Conservation (phyloP, 2,797 vertebrate species). For the Phrynocephalus guinanensis region DNA sequence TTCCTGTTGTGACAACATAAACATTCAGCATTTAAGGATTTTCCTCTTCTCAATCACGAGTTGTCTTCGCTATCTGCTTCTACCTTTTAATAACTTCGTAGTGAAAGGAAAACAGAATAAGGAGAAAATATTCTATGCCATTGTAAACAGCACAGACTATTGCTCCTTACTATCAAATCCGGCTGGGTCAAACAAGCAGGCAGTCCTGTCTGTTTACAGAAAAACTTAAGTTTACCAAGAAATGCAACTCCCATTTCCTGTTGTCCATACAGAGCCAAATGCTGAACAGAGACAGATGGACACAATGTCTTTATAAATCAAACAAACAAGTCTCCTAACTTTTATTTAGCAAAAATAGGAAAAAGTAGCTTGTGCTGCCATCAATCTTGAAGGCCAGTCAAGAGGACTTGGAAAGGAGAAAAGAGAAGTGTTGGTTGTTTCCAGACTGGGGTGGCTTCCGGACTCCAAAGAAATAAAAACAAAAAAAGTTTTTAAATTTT, state of each 20-base stretch:
- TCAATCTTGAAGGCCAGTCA: conserved; percentile 6
- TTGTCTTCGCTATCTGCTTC: too few relatives aligned
- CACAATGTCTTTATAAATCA: conserved; percentile 37
- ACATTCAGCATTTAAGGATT: too few relatives aligned
- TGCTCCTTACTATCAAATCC: conserved; percentile 56
- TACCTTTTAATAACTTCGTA: neutral
- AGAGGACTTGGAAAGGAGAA: neutral
- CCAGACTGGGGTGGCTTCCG: neutral
- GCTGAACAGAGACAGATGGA: conserved; percentile 47
- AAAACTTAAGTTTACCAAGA: conserved; percentile 72
- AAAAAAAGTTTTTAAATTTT: neutral
- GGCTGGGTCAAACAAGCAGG: conserved; percentile 63
- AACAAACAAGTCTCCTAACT: conserved; percentile 33
- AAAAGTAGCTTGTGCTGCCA: neutral
- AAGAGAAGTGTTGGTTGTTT: neutral
- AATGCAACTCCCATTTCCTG: conserved; percentile 76
- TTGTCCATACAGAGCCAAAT: conserved; percentile 69
- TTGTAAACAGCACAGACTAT: conserved; percentile 53
- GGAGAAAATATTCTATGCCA: conserved; percentile 64
- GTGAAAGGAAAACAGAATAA: conserved; percentile 52
- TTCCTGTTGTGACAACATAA: too few relatives aligned
- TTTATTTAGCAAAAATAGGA: conserved; percentile 19
- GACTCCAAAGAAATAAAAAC: neutral
- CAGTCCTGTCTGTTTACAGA: conserved; percentile 73
- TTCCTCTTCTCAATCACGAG: too few relatives aligned